Evolutionary conservation across 2,797 vertebrate genomes (phyloP).

Genomic region (Manis pentadactyla): DNA sequence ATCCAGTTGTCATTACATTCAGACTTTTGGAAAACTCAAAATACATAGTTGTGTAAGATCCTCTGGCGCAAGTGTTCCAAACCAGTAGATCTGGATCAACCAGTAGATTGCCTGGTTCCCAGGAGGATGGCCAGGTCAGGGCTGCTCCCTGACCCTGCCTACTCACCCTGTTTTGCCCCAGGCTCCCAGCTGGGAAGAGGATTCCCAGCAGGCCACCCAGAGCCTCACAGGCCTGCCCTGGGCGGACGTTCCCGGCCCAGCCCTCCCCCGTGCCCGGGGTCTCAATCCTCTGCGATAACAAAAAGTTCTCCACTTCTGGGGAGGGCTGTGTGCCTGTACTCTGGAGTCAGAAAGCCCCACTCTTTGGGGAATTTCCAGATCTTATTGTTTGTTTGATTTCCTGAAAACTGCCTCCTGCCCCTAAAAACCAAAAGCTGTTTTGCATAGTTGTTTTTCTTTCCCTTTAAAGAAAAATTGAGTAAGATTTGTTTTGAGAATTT

Average conservation of each 20-base stretch:
- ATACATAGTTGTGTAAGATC: neutral
- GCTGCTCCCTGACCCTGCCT: neutral
- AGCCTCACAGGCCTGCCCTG: neutral
- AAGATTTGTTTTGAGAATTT: conserved; percentile 61
- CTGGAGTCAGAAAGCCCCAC: conserved; percentile 60
- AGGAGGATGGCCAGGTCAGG: neutral
- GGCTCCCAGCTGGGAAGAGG: neutral
- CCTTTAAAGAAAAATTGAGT: conserved; percentile 52
- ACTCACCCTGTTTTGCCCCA: neutral
- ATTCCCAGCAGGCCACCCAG: neutral
- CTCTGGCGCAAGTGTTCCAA: neutral
- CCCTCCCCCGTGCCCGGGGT: accelerated
- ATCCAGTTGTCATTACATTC: neutral
- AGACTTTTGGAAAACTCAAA: conserved; percentile 17
- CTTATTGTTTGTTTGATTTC: conserved; percentile 72
- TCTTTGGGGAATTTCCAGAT: conserved; percentile 71
- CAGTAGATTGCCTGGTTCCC: neutral
- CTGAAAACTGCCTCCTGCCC: conserved; percentile 63
- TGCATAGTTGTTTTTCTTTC: conserved; percentile 51
- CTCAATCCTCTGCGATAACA: neutral
- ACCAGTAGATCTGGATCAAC: conserved; percentile 45
- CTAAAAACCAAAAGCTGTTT: conserved; percentile 69
- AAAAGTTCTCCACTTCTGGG: neutral
- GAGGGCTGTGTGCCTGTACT: neutral
- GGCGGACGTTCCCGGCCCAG: neutral